Base-by-base conservation (phyloP, 2,797 vertebrate species). In the Pelodytes ibericus region DNA sequence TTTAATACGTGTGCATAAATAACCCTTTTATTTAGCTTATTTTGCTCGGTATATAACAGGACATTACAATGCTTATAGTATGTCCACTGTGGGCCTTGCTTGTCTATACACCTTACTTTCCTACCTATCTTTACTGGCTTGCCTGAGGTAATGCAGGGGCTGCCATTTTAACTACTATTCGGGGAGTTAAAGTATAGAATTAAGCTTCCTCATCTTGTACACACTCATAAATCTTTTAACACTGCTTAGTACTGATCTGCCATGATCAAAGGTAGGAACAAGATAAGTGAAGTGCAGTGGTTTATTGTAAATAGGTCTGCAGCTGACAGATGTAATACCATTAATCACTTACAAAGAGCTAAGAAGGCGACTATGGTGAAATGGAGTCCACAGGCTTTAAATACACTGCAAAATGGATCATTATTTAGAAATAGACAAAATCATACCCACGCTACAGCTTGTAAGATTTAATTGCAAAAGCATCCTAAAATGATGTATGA, bases 241-340 rank as follows among this genome's bases (percentile, higher is more conserved):
- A 11, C 24, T 58, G 58, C 58, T 29, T 11, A 60, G 27, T 10
- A 30, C 26, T 31, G 2, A 18, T n/a, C 49, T 31, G 29, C 8
- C n/a, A 60, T n/a, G 58, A 60, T 60, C 27, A 60, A 30, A 60
- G 58, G 15, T 60, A 58, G 58, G 58, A 7, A 31, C 27, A 2
- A 30, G 58, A 60, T 60, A 60, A 60, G 58, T 22, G 49, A 53
- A 53, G 49, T 30, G 58, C 58, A 31, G 29, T 27, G n/a, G 58
- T 18, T 25, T 56, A 22, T 11, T 30, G 58, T 27, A 60, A 30
- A 26, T 30, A 6, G 10, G 8, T 53, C 13, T 53, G 20, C 6
- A 20, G n/a, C n/a, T 53, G 49, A 53, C 49, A 53, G 49, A 53
- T 53, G n/a, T 53, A 53, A 16, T 53, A 53, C 20, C 49, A 53